A percentile compares a stretch with the other conserved stretches of the same genome.
Conservation (phyloP, 2,113 vertebrate species). For the Pteronura brasiliensis region DNA sequence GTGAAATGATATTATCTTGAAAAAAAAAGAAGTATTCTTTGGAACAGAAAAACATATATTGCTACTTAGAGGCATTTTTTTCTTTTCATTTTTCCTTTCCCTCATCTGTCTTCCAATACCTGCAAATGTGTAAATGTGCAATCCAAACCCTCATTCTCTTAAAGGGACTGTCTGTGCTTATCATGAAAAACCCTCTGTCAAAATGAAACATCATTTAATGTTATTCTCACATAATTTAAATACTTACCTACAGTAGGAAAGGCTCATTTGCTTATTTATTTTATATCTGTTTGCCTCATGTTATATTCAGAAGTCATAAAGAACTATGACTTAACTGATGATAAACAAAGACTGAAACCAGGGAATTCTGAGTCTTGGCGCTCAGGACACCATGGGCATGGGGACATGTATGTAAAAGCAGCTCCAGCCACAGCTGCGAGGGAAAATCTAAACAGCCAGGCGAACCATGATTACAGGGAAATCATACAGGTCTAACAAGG, state of each 20-base stretch:
- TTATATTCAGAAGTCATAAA: not conserved
- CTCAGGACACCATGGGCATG: not conserved
- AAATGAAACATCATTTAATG: not conserved
- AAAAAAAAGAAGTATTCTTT: conserved; percentile 7
- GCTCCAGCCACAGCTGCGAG: not conserved
- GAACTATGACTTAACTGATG: not conserved
- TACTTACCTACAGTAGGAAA: not conserved
- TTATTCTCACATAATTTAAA: not conserved
- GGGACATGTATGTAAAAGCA: not conserved
- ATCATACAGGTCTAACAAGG: not conserved
- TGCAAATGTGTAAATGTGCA: not conserved
- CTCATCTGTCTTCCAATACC: not conserved
- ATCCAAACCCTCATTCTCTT: not conserved
- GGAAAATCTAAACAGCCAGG: no score
- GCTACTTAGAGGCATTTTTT: not conserved
- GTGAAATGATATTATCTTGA: not conserved
- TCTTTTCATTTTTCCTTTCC: not conserved
- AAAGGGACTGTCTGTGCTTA: not conserved
- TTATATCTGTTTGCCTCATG: not conserved
- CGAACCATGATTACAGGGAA: not conserved
- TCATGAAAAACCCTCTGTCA: not conserved
- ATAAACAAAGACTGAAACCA: not conserved
- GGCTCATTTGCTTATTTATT: not conserved
- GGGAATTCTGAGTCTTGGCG: not conserved
- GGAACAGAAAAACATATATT: not conserved